Evolutionary conservation across 2,888 invertebrate species (phyloP), one percentile per base, ranked within the genome.

Genomic region (Acrocyrtus sp.): DNA sequence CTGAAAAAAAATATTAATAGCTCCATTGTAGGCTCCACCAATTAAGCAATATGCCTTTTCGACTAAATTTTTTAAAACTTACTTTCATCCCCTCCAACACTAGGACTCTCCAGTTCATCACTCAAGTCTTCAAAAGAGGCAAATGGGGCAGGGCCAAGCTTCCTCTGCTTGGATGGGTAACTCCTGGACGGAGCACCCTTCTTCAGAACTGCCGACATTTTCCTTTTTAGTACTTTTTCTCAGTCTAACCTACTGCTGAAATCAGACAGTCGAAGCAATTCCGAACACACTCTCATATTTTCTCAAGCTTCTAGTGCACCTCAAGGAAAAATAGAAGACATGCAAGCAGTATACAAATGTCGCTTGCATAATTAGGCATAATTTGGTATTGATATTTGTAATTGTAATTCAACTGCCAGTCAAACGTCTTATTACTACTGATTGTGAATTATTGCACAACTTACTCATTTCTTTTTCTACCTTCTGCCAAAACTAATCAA

Each of bases 61-160:
- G n/a, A n/a, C n/a, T 50, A 50, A 10, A 50, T 8, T 10, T 8
- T 5, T 6, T n/a, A 17, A 39, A 22, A 21, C 63, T 67, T 72
- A 73, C 75, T 53, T 47, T 53, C 57, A 17, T 76, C 77, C 5
- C 22, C 58, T 12, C 45, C 61, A 6, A 54, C 27, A 19, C 69
- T 65, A 41, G 86, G 85, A 84, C 88, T 89, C 58, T 84, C 84
- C 86, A 91, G 89, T 88, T 92, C 92, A 86, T 93, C 93, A 83
- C 92, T 92, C 85, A 90, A 89, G 88, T 93, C 93, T 88, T 95
- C 95, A 87, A 95, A 94, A 83, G 95, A 95, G 84, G 95, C 95
- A 86, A 95, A 92, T 84, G 95, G 95, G 83, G 95, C 95, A 84
- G 94, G 94, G 84, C 95, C 95, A 85, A 93, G 91, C 69, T 82